These are phyloP conservation scores for Hyphantria cunea DNA, from an alignment of 1,140 invertebrate species.

Conservation along the genomic window DNA sequence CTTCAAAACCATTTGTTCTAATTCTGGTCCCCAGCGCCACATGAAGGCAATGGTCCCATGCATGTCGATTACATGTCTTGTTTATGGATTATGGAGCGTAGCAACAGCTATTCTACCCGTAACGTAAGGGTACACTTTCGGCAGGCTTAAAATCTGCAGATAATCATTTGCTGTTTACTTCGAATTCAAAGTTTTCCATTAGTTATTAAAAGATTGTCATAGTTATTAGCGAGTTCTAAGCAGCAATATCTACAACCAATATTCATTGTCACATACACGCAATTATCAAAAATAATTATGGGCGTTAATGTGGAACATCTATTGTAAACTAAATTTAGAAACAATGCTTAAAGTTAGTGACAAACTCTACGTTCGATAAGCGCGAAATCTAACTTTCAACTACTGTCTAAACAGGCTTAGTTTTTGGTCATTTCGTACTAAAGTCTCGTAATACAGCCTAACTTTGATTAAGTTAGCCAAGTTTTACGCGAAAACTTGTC, in stretches of 20 bases:
- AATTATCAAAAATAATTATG: no score
- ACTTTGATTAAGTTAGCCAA: conserved; percentile 23
- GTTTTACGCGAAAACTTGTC: conserved; percentile 10
- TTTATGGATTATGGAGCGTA: conserved; percentile 24
- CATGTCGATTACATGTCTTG: conserved; percentile 15
- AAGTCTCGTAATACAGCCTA: conserved; percentile 15
- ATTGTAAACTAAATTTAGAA: neutral
- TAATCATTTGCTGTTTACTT: neutral
- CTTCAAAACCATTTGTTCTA: neutral
- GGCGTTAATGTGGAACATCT: no score
- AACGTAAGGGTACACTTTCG: neutral
- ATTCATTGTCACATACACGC: no score
- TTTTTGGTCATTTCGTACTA: conserved; percentile 17
- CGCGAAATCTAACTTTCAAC: neutral
- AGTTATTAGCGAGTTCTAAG: no score
- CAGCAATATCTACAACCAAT: no score
- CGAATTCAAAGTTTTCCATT: no score
- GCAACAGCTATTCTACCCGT: conserved; percentile 3
- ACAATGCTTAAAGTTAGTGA: neutral
- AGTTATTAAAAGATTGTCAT: no score
- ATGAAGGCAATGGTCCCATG: neutral
- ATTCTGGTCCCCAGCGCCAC: conserved; percentile 1
- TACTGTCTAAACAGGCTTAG: neutral
- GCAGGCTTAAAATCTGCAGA: neutral
- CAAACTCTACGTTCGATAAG: neutral